phyloP scores from a whole-genome alignment of 1,140 invertebrate genomes.

The Mya arenaria region DNA sequence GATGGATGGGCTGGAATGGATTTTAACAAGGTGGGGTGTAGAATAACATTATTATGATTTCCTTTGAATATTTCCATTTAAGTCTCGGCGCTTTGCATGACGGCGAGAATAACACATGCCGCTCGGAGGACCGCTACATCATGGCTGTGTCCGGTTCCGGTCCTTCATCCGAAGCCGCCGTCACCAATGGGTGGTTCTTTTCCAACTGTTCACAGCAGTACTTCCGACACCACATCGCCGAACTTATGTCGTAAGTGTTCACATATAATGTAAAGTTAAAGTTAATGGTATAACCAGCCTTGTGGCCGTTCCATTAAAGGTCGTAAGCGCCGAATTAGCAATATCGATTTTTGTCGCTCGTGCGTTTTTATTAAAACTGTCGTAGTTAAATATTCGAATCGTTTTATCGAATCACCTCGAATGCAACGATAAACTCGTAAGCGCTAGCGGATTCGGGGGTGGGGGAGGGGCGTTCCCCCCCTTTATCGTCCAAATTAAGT shows the following conservation, averaged over 20 bases:
- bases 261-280: neutral
- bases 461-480: too few relatives aligned
- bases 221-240: slow-evolving; percentile 65
- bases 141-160: slow-evolving; percentile 69
- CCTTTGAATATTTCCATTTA: slow-evolving; percentile 19
- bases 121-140: slow-evolving; percentile 68
- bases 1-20: too few relatives aligned
- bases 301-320: neutral
- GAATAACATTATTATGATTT: too few relatives aligned
- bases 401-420: too few relatives aligned
- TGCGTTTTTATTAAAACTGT: too few relatives aligned
- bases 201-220: slow-evolving; percentile 70
- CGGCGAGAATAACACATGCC: slow-evolving; percentile 71
- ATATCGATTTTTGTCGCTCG: slow-evolving; percentile 39
- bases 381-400: too few relatives aligned
- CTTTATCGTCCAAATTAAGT: too few relatives aligned
- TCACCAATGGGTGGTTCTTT: slow-evolving; percentile 73
- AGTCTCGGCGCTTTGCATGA: slow-evolving; percentile 75
- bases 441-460: too few relatives aligned
- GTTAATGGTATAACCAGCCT: neutral
- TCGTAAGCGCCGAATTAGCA: too few relatives aligned
- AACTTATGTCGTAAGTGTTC: neutral
- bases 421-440: too few relatives aligned
- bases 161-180: slow-evolving; percentile 55
- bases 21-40: too few relatives aligned